phyloP scores from a whole-genome alignment of 53 echinoderm and acorn worm species.

The Zoroaster sp. region DNA sequence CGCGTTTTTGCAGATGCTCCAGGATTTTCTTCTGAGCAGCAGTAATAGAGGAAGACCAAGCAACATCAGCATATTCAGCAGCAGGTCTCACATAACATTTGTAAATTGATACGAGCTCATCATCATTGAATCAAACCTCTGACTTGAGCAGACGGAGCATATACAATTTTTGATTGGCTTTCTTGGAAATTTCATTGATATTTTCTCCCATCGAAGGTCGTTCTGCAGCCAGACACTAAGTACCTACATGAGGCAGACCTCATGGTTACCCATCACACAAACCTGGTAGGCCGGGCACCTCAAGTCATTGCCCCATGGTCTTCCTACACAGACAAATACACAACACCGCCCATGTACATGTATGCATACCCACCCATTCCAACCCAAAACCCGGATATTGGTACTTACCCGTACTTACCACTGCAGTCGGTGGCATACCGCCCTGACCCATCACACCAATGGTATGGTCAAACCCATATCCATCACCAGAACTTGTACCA shows the following conservation, averaged over 20 bases:
- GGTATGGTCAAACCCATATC: slow-evolving; percentile 8
- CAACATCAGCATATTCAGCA: too few relatives aligned
- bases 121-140: too few relatives aligned
- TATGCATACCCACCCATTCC: slow-evolving; percentile 16
- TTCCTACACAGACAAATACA: neutral
- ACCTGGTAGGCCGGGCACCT: neutral
- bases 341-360: slow-evolving; percentile 17
- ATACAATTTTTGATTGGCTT: too few relatives aligned
- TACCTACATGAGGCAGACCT: neutral
- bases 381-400: neutral
- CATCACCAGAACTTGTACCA: neutral
- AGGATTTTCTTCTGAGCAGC: too few relatives aligned
- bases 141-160: too few relatives aligned
- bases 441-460: neutral
- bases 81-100: too few relatives aligned
- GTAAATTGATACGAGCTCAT: too few relatives aligned
- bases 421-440: neutral
- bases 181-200: too few relatives aligned
- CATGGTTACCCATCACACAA: neutral
- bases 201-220: too few relatives aligned
- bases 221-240: too few relatives aligned
- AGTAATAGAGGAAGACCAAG: too few relatives aligned
- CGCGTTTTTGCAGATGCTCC: too few relatives aligned
- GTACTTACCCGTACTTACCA: neutral
- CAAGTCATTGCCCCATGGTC: neutral